Base-by-base conservation (phyloP, 1,140 invertebrate species). In the Andrena cerasifolii region DNA sequence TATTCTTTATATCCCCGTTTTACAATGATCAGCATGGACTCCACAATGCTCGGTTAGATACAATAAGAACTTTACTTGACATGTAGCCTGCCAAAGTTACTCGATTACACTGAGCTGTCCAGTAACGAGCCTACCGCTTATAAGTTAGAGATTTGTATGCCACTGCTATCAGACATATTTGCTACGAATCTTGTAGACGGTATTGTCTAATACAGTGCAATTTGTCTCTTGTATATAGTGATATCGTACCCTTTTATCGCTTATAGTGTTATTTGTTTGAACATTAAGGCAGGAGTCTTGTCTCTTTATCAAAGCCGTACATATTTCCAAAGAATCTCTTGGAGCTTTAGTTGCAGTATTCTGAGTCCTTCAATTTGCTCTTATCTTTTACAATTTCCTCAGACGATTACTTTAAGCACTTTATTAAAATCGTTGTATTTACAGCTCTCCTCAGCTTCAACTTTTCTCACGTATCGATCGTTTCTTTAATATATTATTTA, bases 261-360 rank as follows among this genome's bases (percentile, higher is more conserved):
- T 77, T 53, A 31, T 33, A 28, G 24, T 83, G 21, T 53, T 73
- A 56, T 71, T 54, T 73, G 54, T 72, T 73, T 79, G 51, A 80
- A 80, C 65, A 83, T 68, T 84, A 84, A 80, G 78, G 67, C 72
- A 80, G 73, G 36, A 84, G 62, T 84, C 78, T 76, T 51, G 36
- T 78, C 53, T 78, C 36, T 45, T 80, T 84, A 75, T 84, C 79
- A 43, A 51, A 21, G 49, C 24, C 77, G 24, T 79, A 31, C 47
- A 18, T 72, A 72, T 43, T n/a, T 21, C 40, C 47, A 36, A 79
- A 66, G 5, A 2, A 43, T 59, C 28, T 47, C 5, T 47, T 18
- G 26, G 10, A 40, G 36, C 28, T 59, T 51, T 49, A 68, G 47
- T 51, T 77, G 26, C n/a, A 47, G 36, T 40, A 58, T 31, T 61